phyloP scores from a whole-genome alignment of 2,888 invertebrate species.

The Phragmatobia fuliginosa region DNA sequence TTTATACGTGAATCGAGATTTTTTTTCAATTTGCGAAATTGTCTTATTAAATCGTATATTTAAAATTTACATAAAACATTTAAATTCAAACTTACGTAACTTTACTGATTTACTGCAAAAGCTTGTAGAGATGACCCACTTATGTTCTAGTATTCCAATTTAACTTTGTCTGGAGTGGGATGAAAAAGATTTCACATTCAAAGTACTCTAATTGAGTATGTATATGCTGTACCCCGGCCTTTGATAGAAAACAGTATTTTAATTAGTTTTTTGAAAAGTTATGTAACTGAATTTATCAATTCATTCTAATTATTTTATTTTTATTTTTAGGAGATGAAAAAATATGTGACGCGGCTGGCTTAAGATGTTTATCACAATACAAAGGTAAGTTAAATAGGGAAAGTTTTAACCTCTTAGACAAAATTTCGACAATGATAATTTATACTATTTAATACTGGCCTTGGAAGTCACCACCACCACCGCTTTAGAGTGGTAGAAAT shows the following conservation, averaged over 20 bases:
- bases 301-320: background rate
- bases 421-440: too few relatives aligned
- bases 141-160: background rate
- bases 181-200: background rate
- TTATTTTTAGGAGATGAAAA: slow-evolving; percentile 80
- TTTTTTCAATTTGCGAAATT: background rate
- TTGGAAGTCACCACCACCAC: too few relatives aligned
- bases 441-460: too few relatives aligned
- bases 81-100: background rate
- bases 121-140: background rate
- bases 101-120: background rate
- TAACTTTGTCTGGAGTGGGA: background rate
- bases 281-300: too few relatives aligned
- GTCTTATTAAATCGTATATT: background rate
- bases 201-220: background rate
- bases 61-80: background rate
- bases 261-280: too few relatives aligned
- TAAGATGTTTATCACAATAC: slow-evolving; percentile 87
- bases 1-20: too few relatives aligned
- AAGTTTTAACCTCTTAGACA: background rate
- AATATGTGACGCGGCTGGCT: slow-evolving; percentile 88
- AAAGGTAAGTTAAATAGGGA: slow-evolving; percentile 74
- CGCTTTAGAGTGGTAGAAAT: too few relatives aligned
- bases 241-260: background rate
- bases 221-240: background rate